Base-by-base conservation (phyloP, 1,140 invertebrate genomes). In the Atta cephalotes region DNA sequence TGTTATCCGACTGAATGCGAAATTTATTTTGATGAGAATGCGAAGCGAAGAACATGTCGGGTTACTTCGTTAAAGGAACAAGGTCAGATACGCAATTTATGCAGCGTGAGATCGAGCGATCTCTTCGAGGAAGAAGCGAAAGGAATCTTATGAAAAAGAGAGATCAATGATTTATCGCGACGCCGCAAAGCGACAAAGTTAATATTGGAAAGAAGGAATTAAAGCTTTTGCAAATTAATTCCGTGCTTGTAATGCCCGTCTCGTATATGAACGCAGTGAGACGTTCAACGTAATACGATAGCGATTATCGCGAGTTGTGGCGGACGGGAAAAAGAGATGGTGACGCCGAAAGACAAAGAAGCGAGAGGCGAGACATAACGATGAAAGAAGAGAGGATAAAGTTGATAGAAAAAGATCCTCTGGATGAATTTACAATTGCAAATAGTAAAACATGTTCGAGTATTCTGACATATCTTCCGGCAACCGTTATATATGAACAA, bases 381-480 rank as follows among this genome's bases (percentile, higher is more conserved):
- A 70, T 56, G 25, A 62, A 31, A 78, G 31, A 39, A 28, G 16
- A 56, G 18, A 53, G 28, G 9, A 14, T 5, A 9, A 10, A 45
- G 35, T 16, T 25, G 18, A 45, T 51, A 85, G 35, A 31, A 49
- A 45, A 18, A 58, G n/a, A 68, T 25, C 25, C 49, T 81, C 82
- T 87, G 62, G 14, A 25, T n/a, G 51, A 88, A 90, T 92, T 90
- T 86, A 90, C 85, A 86, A 81, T 88, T 56, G 53, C 78, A 74
- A 86, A 74, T 16, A 56, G 66, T 77, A 88, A 66, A 65, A 25
- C 63, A 68, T 45, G 76, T 7, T 16, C 39, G 21, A 80, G 60
- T 81, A 62, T 45, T 28, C 18, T 14, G 25, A 9, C 62, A 35
- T 72, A 58, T 87, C 35, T 63, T 18, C 28, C 56, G 70, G 51